These are phyloP conservation scores for Eupithecia exiguata DNA, from an alignment of 2,888 invertebrate species.

Conservation along the genomic window DNA sequence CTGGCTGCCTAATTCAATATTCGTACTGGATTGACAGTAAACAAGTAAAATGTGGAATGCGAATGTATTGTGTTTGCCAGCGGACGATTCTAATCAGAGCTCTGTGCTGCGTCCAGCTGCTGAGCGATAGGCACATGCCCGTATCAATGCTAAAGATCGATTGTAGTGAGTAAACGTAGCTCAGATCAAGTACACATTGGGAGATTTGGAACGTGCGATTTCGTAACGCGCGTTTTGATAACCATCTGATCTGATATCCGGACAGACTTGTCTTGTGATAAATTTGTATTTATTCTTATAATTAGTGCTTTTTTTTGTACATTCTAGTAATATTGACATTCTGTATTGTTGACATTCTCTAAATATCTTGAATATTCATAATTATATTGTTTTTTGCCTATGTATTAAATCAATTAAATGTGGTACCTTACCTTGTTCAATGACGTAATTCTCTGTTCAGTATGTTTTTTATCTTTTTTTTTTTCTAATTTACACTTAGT, in stretches of 20 bases:
- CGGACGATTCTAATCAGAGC: slow-evolving; percentile 42
- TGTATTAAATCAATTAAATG: too few species aligned
- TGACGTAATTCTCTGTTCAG: too few species aligned
- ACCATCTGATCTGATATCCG: neutral
- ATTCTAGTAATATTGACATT: too few species aligned
- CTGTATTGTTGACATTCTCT: too few species aligned
- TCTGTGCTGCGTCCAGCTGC: slow-evolving; percentile 29
- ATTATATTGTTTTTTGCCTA: too few species aligned
- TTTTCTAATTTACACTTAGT: too few species aligned
- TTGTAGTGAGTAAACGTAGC: slow-evolving; percentile 20
- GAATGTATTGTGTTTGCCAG: slow-evolving; percentile 39
- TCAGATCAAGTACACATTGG: neutral
- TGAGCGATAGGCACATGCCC: slow-evolving; percentile 6
- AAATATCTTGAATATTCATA: too few species aligned
- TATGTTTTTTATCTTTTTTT: too few species aligned
- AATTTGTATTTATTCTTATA: too few species aligned
- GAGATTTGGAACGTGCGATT: neutral
- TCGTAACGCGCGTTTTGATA: neutral
- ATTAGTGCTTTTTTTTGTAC: too few species aligned
- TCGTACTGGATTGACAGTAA: slow-evolving; percentile 35
- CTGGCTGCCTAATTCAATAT: slow-evolving; percentile 33
- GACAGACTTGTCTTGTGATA: too few species aligned
- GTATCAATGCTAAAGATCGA: slow-evolving; percentile 22
- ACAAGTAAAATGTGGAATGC: slow-evolving; percentile 26
- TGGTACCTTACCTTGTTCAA: too few species aligned